Evolutionary conservation across 2,797 vertebrate genomes (phyloP), one percentile per base, ranked within the genome.

Genomic region (Eutrigla gurnardus): DNA sequence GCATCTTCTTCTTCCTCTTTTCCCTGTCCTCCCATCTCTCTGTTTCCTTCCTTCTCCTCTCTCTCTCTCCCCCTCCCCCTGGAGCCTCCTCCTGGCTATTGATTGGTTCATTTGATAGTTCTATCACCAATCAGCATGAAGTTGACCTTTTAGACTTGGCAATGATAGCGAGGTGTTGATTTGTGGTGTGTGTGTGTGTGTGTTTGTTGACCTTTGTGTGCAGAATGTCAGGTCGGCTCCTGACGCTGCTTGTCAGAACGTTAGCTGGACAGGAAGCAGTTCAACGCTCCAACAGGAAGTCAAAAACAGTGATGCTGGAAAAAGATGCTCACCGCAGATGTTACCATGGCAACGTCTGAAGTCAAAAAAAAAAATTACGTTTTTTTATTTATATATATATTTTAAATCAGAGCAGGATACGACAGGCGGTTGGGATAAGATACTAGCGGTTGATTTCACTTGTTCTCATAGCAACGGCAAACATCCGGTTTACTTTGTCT

Each of bases 101-200:
- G 96, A 97, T 97, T 96, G 96, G 95, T 96, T 97, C 95, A 96
- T 98, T 97, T 97, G 96, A 98, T 98, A 96, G 96, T 97, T 97
- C 96, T 96, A 97, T 98, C 96, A 97, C 96, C 96, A 97, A 97
- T 98, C 96, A 96, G 96, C 95, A 96, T 94, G 94, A 96, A 95
- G 94, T 96, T 99, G 97, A 98, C 97, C 97, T 98, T 96, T 98
- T 94, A 93, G 95, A 83, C 96, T 95, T 94, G 95, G 96, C 96
- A 94, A 97, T 97, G 96, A 97, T 96, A 95, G 95, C 94, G 95
- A 94, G 58, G 63, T 17, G 37, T 35, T 64, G 57, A 49, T 70
- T 65, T 18, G 46, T 47, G 47, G 65, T 75, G 64, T 73, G 69
- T 65, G 70, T 65, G 60, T 52, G 65, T 65, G 65, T 75, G 81